Evolutionary conservation across 2,113 vertebrate genomes (phyloP).

Genomic region (Octodon degus): DNA sequence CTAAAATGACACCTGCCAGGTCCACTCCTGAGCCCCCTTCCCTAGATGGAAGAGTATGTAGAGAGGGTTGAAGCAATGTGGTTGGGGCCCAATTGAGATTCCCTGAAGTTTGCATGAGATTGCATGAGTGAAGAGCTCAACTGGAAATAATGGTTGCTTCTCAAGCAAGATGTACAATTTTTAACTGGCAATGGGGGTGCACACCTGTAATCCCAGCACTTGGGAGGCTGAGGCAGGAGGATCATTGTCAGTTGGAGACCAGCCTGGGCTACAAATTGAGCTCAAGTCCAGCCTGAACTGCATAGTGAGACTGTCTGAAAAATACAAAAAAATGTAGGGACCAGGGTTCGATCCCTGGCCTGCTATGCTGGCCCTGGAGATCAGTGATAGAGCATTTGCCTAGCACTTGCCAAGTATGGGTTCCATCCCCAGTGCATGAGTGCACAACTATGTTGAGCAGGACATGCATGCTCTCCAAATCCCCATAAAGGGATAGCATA

Average conservation of each 20-base stretch:
- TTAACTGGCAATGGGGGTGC: neutral
- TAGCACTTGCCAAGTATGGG: neutral
- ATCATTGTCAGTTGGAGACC: no score
- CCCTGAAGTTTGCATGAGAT: neutral
- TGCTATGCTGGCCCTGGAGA: no score
- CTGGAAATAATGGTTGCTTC: conserved; percentile 1
- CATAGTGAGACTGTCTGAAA: no score
- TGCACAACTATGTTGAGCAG: neutral
- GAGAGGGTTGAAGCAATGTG: neutral
- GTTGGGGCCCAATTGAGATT: neutral
- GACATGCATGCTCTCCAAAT: neutral
- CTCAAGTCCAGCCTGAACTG: no score
- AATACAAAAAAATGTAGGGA: no score
- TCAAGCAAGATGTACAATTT: neutral
- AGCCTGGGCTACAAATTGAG: no score
- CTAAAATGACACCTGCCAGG: neutral
- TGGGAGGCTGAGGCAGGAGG: no score
- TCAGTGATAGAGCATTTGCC: neutral
- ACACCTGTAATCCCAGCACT: no score
- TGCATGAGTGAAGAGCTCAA: neutral
- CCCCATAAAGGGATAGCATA: no score
- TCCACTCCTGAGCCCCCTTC: neutral
- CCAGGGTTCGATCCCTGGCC: no score
- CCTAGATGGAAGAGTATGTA: neutral
- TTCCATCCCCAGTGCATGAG: neutral